Conservation (phyloP, 64 coral and sea anemone genomes). For the Pocillopora damicornis region DNA sequence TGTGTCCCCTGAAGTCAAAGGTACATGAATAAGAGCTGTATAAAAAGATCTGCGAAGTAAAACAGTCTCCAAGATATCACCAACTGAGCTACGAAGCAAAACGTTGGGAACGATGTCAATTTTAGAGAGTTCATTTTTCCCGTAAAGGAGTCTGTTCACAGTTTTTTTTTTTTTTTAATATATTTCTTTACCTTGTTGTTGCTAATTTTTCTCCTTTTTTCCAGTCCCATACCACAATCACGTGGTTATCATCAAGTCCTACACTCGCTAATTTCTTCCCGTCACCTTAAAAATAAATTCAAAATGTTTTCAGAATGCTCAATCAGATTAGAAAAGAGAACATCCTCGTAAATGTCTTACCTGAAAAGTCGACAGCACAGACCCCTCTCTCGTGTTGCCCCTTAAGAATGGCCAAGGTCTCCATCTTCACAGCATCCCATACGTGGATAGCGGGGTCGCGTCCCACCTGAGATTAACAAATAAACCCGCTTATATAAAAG, state of each 20-base stretch:
- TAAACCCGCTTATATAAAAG: background rate
- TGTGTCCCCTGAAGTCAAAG: slow-evolving; percentile 73
- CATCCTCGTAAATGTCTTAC: background rate
- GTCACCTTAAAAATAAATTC: slow-evolving; percentile 51
- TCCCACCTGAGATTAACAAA: slow-evolving; percentile 57
- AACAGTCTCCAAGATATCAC: no score
- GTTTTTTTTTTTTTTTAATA: no score
- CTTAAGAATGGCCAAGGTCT: slow-evolving; percentile 84
- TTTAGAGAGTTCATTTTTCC: no score
- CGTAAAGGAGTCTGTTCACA: no score
- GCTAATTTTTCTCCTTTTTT: slow-evolving; percentile 91
- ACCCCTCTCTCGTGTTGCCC: slow-evolving; percentile 90
- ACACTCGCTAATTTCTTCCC: slow-evolving; percentile 87
- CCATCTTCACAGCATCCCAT: slow-evolving; percentile 91
- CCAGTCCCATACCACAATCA: slow-evolving; percentile 96
- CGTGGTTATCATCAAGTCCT: slow-evolving; percentile 88
- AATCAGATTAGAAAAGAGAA: no score
- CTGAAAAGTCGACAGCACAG: slow-evolving; percentile 98
- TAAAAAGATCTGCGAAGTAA: no score
- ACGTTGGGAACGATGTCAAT: no score
- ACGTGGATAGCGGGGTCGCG: slow-evolving; percentile 91
- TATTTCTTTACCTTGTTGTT: slow-evolving; percentile 60
- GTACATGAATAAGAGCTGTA: no score
- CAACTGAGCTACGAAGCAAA: no score
- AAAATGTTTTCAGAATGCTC: no score